Conservation (phyloP, 2,888 invertebrate genomes). For the Hartigia nigra region DNA sequence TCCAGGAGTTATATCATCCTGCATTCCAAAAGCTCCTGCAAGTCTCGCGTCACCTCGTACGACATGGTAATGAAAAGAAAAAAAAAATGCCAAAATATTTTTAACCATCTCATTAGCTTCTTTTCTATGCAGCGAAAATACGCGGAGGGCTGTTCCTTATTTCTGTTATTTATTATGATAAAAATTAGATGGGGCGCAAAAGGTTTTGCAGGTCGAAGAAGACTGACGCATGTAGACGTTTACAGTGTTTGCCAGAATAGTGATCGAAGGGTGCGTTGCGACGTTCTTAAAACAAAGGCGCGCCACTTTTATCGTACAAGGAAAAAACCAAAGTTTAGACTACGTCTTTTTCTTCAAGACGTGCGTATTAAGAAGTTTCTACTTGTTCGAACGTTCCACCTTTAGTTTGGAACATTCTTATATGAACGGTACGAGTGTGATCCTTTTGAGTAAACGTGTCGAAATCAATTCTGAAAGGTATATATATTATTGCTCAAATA, state of each 20-base stretch:
- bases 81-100: not conserved
- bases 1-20: conserved; percentile 35
- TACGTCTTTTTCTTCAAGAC: not conserved
- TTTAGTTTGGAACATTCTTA: not conserved
- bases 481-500: not conserved
- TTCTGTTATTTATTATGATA: not conserved
- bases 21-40: not conserved
- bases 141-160: not conserved
- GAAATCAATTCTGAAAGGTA: not conserved
- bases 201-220: not conserved
- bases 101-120: not conserved
- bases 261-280: conserved; percentile 36
- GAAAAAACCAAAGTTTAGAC: not conserved
- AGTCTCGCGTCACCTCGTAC: not conserved
- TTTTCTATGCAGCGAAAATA: not conserved
- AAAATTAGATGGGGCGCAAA: not conserved
- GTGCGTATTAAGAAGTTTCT: not conserved
- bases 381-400: not conserved
- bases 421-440: not conserved
- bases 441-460: not conserved
- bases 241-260: conserved; percentile 34
- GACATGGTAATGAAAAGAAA: not conserved
- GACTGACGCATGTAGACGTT: not conserved
- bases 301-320: conserved; percentile 22
- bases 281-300: conserved; percentile 52